Evolutionary conservation across 2,797 vertebrate species (phyloP), one percentile per base, ranked within the genome.

Genomic region (Hafferia zeledoni): DNA sequence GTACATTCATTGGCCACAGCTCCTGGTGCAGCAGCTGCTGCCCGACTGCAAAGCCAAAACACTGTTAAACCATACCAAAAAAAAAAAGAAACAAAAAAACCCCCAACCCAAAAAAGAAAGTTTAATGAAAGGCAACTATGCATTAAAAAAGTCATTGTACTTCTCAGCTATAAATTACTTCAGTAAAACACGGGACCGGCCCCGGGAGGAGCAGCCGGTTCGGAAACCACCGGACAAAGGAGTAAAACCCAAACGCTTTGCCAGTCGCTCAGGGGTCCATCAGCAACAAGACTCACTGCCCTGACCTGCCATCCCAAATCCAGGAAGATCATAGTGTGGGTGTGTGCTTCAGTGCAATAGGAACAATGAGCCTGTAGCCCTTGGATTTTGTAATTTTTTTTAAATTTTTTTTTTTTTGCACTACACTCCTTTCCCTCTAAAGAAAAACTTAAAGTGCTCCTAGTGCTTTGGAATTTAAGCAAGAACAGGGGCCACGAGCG

Each of bases 1-100:
- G 95, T 98, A 98, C 98, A 98, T 98, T 98, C 97, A 97, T 97
- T 96, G 97, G 97, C 94, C 94, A 96, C 95, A 97, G 95, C 96
- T 97, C 97, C 72, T 31, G 87, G 83, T 68, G 81, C 76, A 97
- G 96, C 93, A 94, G 96, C 94, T 80, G 86, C 60, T 85, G 87
- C 95, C 95, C 35, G 71, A 83, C 93, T 95, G 82, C 83, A 77
- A 75, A 96, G 91, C 90, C 75, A 69, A 88, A 95, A 94, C 94
- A 92, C 94, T 90, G 89, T 87, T 96, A 96, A 97, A 97, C 82
- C 96, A 74, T 68, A 94, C 94, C 83, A 80, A 94, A 91, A 96
- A 94, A 77, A 41, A 33, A 23, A 15, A 20, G 13, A 37, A 10
- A 10, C 9, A 20, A 30, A 16, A n/a, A 19, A 28, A n/a, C 24